Evolutionary conservation across 2,113 vertebrate species (phyloP), one percentile per base, ranked within the genome.

Genomic region (Miniopterus natalensis): DNA sequence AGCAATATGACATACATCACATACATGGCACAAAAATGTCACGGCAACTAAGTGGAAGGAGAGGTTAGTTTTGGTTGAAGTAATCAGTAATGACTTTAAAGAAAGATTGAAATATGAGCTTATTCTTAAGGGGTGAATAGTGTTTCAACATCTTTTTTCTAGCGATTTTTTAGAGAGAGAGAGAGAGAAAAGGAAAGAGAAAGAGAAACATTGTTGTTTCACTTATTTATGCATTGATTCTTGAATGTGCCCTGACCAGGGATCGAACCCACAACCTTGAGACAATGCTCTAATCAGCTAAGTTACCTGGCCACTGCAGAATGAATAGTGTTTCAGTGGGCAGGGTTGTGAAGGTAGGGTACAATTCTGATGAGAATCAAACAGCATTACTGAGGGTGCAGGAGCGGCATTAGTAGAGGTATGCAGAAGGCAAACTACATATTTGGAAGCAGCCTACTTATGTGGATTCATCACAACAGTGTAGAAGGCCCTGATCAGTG

Each of bases 41-140:
- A 63, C 6, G 49, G 47, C 61, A 87, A 31, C 59, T 88, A 63
- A 91, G n/a, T 83, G 45, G 71, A 88, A 96, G 45, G 20, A 59
- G 53, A 88, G 31, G 55, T 85, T 74, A n/a, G 74, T 27, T 80
- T 86, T 23, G 23, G 59, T 42, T 77, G 8, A 87, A 88, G 59
- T 59, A 79, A 84, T 29, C 57, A 63, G 57, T 47, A 66, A 86
- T 71, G 51, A 42, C 36, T 51, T 75, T 40, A 59, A 15, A 89
- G 79, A 66, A 71, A 57, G 14, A 29, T 1, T 59, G 2, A 17
- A 27, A 27, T 81, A 25, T 47, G 40, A 77, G 42, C 55, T 73
- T 74, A 89, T 61, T 78, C 27, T 93, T 51, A 77, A 81, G 47
- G 40, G 36, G 81, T 21, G 51, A 73, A 40, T n/a, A 31, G 40